These are phyloP conservation scores for Dendrolimus punctatus DNA, from an alignment of 1,140 invertebrate species.

Conservation along the genomic window DNA sequence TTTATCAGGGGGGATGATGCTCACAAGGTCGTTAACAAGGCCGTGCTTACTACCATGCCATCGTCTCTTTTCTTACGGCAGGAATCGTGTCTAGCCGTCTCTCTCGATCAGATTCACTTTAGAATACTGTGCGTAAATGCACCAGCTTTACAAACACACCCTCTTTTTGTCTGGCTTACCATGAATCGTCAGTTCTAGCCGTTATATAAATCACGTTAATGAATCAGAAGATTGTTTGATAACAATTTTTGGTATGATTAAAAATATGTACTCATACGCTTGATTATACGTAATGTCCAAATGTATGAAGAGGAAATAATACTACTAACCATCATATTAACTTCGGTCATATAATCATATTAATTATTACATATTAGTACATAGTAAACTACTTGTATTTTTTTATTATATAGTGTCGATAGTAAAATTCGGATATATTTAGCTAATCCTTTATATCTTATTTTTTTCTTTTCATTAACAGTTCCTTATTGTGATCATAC, in stretches of 20 bases:
- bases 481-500: no score
- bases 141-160: constrained; percentile 28
- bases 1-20: constrained; percentile 29
- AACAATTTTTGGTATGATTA: constrained; percentile 1
- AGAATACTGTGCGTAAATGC: constrained; percentile 42
- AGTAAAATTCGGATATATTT: no score
- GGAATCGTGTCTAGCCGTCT: constrained; percentile 16
- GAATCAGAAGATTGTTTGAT: constrained; percentile 1
- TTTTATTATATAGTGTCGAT: no score
- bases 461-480: no score
- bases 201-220: not conserved
- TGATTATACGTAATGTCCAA: not conserved
- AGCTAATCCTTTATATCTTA: no score
- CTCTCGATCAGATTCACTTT: constrained; percentile 46
- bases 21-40: constrained; percentile 52
- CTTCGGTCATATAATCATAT: no score
- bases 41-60: constrained; percentile 43
- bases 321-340: no score
- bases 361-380: no score
- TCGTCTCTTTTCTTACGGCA: constrained; percentile 32
- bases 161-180: constrained; percentile 14
- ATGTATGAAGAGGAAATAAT: no score
- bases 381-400: no score
- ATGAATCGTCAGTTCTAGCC: constrained; percentile 7
- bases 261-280: not conserved